Base-by-base conservation (phyloP, 92 coral and sea anemone genomes). In the Pocillopora meandrina region DNA sequence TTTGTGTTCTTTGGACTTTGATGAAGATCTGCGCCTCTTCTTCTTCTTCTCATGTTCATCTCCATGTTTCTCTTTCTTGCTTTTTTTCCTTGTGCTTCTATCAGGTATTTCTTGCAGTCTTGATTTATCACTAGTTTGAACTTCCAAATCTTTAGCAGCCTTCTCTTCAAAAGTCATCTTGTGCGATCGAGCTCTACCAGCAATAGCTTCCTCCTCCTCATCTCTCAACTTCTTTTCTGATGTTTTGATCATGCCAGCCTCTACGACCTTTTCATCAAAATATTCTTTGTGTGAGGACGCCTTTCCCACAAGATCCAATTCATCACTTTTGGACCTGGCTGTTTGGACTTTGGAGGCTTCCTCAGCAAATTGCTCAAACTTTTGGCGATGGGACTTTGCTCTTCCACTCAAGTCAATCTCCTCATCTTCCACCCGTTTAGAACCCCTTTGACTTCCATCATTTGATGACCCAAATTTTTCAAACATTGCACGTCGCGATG, bases 301-400 rank as follows among this genome's bases (percentile, higher is more conserved):
- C 31, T 83, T 88, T 13, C 92, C 94, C 8, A 90, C 76, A 10
- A 90, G 84, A 59, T 81, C 61, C 15, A 87, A 82, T 49, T 89
- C 86, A 49, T 89, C 92, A 60, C 74, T 75, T 20, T 57, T 83
- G 4, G 84, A 83, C 21, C 77, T 78, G 42, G 87, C 87, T 14
- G 94, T 85, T 78, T 91, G 85, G 21, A 82, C 92, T 66, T 60
- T 83, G 26, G 87, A 82, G 76, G 93, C 98, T 80, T 94, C 95
- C 9, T 90, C 95, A 5, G 90, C 90, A 76, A 75, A 87, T 64
- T 87, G 84, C 68, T 94, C 98, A 76, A 94, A 94, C 52, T 87
- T 87, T 36, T 86, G 87, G 2, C 90, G 85, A 74, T 92, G 94
- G 17, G 98, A 92, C 76, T 77, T 87, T 9, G 98, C 95, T 71